Evolutionary conservation across 2,888 invertebrate genomes (phyloP), one percentile per base, ranked within the genome.

Genomic region (Drosophila greeni): DNA sequence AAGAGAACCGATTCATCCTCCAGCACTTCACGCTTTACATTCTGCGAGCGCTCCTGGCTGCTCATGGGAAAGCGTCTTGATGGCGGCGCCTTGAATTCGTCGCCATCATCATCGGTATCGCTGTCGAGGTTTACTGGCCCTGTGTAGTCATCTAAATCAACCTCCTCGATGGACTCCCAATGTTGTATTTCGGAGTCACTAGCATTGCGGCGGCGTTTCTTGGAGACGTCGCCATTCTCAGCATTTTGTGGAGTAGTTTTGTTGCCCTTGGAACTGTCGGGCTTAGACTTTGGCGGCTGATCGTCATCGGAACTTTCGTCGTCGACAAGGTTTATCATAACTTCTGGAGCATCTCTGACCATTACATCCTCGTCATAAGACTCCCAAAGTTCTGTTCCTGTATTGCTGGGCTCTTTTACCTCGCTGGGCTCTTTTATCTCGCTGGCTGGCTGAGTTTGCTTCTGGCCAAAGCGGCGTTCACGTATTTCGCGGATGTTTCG

Each of bases 1-100:
- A 47, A 76, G 2, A 26, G 1, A 1, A 14, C 0, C 33, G 72
- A 59, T 43, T 79, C 85, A 24, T 86, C 87, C 55, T 86, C 86
- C 40, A 88, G 60, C 11, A 88, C 86, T 73, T 88, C 88, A 4
- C 86, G 73, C 61, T 88, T 88, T 8, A 89, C 88, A 24, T 76
- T 73, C 3, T 67, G 73, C 5, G 85, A 86, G 0, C 86, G 81
- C 52, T 86, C 83, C 26, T 80, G 75, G 18, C 76, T 70, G 14
- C 77, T 85, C 48, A 82, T 47, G 29, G 18, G 18, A 20, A 2
- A 4, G 45, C 29, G 29, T 5, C 8, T 9, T 8, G 18, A 7
- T 12, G 29, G 12, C 12, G 26, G 43, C 29, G 5, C 5, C 4
- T 8, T 14, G 1, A 0, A 18, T 1, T 5, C 29, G 4, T 24